phyloP scores from a whole-genome alignment of 2,797 vertebrate species.

The Gobionotothen gibberifrons region DNA sequence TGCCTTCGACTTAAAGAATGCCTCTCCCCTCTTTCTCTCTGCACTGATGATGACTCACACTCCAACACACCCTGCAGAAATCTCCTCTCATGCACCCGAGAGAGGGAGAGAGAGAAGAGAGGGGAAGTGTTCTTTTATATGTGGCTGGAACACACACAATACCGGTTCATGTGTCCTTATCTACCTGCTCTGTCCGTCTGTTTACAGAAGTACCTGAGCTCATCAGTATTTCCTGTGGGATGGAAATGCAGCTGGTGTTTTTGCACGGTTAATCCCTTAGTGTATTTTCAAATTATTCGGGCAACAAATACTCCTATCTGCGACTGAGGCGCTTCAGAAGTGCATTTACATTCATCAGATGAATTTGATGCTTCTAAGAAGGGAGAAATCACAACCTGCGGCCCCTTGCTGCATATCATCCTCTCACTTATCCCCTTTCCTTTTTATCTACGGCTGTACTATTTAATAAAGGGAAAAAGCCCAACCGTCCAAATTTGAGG shows the following conservation, averaged over 20 bases:
- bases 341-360: conserved; percentile 38
- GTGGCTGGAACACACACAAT: conserved; percentile 51
- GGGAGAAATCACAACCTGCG: background rate
- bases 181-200: conserved; percentile 54
- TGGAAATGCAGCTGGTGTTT: conserved; percentile 50
- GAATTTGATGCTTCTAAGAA: conserved; percentile 2
- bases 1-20: conserved; percentile 78
- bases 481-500: background rate
- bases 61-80: conserved; percentile 82
- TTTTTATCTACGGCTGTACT: too few species aligned
- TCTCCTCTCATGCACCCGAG: conserved; percentile 69
- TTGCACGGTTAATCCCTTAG: conserved; percentile 36
- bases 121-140: conserved; percentile 44
- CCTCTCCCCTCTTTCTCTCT: conserved; percentile 73
- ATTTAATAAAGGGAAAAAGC: too few species aligned
- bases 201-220: conserved; percentile 58
- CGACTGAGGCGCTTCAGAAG: conserved; percentile 17
- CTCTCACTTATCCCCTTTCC: too few species aligned
- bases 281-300: conserved; percentile 48
- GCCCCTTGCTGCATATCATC: too few species aligned
- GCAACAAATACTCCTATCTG: conserved; percentile 39
- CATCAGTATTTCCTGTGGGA: conserved; percentile 57
- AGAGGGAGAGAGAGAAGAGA: conserved; percentile 49
- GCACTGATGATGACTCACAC: conserved; percentile 85
- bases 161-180: conserved; percentile 60